A percentile compares a stretch with the other conserved stretches of the same genome.
phyloP scores from a whole-genome alignment of 1,140 invertebrate genomes.

The Zelostemma sp. region DNA sequence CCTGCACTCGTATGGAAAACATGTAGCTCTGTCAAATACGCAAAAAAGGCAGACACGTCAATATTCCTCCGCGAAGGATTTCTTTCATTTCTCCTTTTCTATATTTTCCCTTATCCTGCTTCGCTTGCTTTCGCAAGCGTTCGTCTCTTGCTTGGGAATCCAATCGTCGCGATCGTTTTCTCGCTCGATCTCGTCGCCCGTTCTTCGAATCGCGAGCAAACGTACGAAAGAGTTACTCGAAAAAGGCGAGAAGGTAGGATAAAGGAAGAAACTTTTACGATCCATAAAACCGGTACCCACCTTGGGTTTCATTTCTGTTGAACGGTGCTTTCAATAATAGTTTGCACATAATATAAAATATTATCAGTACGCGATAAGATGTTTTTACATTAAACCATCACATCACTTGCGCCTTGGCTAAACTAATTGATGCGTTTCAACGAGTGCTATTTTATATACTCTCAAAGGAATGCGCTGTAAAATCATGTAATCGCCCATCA shows the following conservation, averaged over 20 bases:
- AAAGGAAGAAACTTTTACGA: conserved; percentile 42
- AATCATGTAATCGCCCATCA: no score
- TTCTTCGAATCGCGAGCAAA: conserved; percentile 35
- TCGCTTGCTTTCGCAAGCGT: conserved; percentile 28
- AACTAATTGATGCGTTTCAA: background rate
- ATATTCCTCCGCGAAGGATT: conserved; percentile 47
- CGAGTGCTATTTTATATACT: no score
- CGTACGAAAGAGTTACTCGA: conserved; percentile 37
- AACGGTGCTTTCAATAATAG: conserved; percentile 40
- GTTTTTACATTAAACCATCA: conserved; percentile 24
- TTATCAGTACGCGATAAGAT: conserved; percentile 28
- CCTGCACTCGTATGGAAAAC: conserved; percentile 53
- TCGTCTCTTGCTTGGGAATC: conserved; percentile 31
- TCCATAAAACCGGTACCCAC: conserved; percentile 38
- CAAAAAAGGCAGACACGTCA: conserved; percentile 54
- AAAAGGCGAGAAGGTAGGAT: conserved; percentile 27
- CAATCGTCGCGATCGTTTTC: conserved; percentile 42
- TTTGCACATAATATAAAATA: conserved; percentile 47
- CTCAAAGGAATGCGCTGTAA: no score
- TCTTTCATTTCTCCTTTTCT: conserved; percentile 31
- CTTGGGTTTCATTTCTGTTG: conserved; percentile 33
- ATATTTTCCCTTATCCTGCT: conserved; percentile 18
- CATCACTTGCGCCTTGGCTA: background rate
- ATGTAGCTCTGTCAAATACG: conserved; percentile 39
- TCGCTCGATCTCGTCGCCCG: conserved; percentile 31